Evolutionary conservation across 2,797 vertebrate species (phyloP).

Genomic region (Phataginus tetradactyla): DNA sequence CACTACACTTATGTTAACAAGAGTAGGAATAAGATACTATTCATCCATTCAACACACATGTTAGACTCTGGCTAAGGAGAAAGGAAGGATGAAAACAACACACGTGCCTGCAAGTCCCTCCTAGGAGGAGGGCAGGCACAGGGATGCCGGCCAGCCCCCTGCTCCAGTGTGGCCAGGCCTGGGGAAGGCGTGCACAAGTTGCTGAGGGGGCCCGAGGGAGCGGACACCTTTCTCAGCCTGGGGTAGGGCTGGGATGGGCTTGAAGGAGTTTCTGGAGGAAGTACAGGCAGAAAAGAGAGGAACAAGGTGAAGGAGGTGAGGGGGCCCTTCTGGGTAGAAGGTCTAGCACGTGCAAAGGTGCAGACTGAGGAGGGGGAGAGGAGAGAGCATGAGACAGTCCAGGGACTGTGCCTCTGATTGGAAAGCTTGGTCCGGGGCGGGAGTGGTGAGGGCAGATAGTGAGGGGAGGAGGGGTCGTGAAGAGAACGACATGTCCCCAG

Average conservation of each 20-base stretch:
- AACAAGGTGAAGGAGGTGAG: background rate
- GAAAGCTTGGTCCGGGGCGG: background rate
- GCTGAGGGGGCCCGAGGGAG: background rate
- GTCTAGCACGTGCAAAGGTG: background rate
- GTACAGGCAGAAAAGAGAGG: background rate
- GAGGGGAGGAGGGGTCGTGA: background rate
- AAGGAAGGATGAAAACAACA: background rate
- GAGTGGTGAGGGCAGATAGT: no score
- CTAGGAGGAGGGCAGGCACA: no score
- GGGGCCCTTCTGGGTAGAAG: background rate
- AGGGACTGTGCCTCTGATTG: background rate
- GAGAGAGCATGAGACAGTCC: no score
- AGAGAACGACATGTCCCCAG: background rate
- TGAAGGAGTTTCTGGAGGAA: background rate
- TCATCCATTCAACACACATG: background rate
- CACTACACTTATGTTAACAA: background rate
- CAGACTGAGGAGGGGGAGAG: background rate
- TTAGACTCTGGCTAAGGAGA: background rate
- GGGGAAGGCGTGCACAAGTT: background rate
- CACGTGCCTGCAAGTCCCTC: fast-evolving
- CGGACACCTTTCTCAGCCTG: background rate
- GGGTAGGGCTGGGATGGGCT: background rate
- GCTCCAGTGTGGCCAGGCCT: no score
- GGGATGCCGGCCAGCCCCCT: background rate
- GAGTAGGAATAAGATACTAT: background rate